These are phyloP conservation scores for Drosophila nebulosa DNA, from an alignment of 1,140 invertebrate genomes.

Conservation along the genomic window DNA sequence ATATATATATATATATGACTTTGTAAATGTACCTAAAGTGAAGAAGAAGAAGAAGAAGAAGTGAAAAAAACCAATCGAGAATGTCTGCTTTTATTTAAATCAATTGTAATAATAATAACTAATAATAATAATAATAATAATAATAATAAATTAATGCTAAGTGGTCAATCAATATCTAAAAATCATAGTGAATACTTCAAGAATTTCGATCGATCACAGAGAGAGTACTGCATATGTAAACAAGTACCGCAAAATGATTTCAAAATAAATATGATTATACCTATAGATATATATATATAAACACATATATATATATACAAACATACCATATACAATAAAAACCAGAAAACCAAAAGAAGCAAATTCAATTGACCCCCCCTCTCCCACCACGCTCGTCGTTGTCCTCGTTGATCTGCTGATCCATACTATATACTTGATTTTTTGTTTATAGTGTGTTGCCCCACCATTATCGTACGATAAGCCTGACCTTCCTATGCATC, in stretches of 20 bases:
- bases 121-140: too few relatives aligned
- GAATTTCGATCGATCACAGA: background rate
- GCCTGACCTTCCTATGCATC: conserved; percentile 23
- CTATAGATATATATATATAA: too few relatives aligned
- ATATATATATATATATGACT: conserved; percentile 13
- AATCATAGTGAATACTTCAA: background rate
- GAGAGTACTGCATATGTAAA: conserved; percentile 28
- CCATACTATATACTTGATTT: background rate
- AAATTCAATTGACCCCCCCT: background rate
- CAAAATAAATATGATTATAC: conserved; percentile 32
- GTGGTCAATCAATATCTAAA: background rate
- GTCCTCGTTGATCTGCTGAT: background rate
- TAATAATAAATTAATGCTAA: background rate
- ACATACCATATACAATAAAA: conserved; percentile 2
- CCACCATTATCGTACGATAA: conserved; percentile 28
- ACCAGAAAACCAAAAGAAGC: background rate
- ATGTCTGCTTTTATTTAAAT: conserved; percentile 21
- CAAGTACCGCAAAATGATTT: conserved; percentile 34
- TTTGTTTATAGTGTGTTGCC: background rate
- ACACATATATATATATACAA: conserved; percentile 1
- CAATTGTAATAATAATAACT: conserved; percentile 16
- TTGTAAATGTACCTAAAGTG: conserved; percentile 46
- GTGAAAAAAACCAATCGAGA: background rate
- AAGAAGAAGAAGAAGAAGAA: background rate
- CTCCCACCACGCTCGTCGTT: too few relatives aligned